Conservation (phyloP, 2,113 vertebrate species). For the Patagioenas fasciata region DNA sequence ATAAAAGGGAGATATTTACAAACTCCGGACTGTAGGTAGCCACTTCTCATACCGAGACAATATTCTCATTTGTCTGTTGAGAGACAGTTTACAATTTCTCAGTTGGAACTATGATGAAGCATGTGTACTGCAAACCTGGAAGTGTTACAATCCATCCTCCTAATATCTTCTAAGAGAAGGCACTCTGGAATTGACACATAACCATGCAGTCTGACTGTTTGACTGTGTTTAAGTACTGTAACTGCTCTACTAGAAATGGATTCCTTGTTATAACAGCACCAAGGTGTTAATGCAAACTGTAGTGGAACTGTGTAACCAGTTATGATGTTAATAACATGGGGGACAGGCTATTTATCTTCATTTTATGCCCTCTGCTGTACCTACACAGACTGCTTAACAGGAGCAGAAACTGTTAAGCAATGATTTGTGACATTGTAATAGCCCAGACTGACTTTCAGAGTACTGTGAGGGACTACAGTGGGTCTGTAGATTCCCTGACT, state of each 20-base stretch:
- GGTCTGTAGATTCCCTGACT: too few species aligned
- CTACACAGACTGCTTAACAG: not conserved
- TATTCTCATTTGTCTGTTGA: not conserved
- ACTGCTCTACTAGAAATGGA: not conserved
- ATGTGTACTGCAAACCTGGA: not conserved
- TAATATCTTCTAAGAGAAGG: not conserved
- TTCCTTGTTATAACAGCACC: not conserved
- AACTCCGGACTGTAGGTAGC: not conserved
- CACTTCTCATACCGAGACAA: not conserved
- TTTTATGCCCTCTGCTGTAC: not conserved
- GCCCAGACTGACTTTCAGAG: not conserved
- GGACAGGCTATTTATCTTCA: not conserved
- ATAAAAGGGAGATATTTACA: not conserved
- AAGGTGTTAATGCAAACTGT: not conserved
- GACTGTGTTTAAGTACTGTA: not conserved
- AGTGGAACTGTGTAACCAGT: not conserved
- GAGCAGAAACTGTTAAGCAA: not conserved
- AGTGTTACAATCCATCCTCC: not conserved
- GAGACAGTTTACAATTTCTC: not conserved
- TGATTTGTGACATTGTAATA: not conserved
- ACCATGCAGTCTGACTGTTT: not conserved
- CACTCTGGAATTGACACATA: not conserved
- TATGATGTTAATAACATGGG: not conserved
- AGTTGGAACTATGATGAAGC: not conserved
- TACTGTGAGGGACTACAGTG: too few species aligned